These are phyloP conservation scores for Drosophila truncata DNA, from an alignment of 1,140 invertebrate genomes.

Conservation along the genomic window DNA sequence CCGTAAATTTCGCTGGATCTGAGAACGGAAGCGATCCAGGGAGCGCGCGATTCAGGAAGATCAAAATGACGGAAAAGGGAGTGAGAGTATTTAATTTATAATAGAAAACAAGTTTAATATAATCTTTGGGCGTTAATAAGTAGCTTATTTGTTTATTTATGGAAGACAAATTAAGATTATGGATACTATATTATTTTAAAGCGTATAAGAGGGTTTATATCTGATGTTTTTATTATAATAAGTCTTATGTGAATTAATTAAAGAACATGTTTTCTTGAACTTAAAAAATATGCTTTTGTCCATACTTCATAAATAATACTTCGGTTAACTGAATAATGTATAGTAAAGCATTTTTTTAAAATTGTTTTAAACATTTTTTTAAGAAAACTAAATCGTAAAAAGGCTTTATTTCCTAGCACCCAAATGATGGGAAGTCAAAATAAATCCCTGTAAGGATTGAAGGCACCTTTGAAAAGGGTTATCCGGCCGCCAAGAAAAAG, in stretches of 20 bases:
- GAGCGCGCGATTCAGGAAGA: conserved; percentile 11
- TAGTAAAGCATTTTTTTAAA: too few relatives aligned
- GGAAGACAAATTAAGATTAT: too few relatives aligned
- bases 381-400: neutral
- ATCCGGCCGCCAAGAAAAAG: conserved; percentile 11
- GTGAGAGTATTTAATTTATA: conserved; percentile 1
- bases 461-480: neutral
- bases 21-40: conserved; percentile 69
- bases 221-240: too few relatives aligned
- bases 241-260: too few relatives aligned
- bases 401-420: neutral
- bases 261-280: too few relatives aligned
- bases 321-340: too few relatives aligned
- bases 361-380: too few relatives aligned
- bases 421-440: neutral
- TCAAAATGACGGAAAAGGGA: conserved; percentile 13
- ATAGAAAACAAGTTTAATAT: conserved; percentile 1
- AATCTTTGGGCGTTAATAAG: neutral
- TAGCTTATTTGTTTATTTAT: neutral
- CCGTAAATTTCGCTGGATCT: conserved; percentile 76
- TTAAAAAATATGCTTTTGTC: too few relatives aligned
- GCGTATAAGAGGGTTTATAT: too few relatives aligned
- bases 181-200: too few relatives aligned
- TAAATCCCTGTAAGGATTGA: neutral
- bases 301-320: too few relatives aligned